Conservation (phyloP, 35 echinoderm and acorn worm species). For the Strongylocentrotus purpuratus region DNA sequence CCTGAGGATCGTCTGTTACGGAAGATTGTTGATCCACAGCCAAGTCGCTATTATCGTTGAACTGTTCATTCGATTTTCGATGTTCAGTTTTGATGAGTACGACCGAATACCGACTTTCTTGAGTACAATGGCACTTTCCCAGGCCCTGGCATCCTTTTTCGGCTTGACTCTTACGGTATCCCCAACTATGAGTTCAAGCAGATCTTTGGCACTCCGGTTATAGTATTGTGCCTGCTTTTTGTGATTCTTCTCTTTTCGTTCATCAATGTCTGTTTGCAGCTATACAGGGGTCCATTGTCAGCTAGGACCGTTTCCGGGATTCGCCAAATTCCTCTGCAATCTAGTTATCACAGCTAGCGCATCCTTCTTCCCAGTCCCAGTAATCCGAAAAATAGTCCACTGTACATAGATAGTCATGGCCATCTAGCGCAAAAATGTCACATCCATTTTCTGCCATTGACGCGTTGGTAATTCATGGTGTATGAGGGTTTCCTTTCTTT, state of each 20-base stretch:
- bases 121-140: conserved; percentile 50
- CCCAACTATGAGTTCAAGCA: too few relatives aligned
- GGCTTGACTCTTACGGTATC: too few relatives aligned
- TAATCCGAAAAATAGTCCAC: conserved; percentile 63
- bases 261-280: neutral
- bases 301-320: conserved; percentile 32
- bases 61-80: conserved; percentile 37
- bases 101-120: conserved; percentile 52
- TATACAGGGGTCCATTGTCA: conserved; percentile 39
- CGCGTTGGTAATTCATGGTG: conserved; percentile 35
- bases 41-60: conserved; percentile 27
- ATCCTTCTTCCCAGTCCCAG: conserved; percentile 53
- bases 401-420: conserved; percentile 41
- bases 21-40: too few relatives aligned
- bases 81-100: conserved; percentile 46
- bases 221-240: conserved; percentile 50
- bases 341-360: conserved; percentile 54
- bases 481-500: conserved; percentile 36
- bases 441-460: conserved; percentile 50
- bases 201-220: too few relatives aligned
- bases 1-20: neutral
- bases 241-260: conserved; percentile 37
- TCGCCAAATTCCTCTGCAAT: conserved; percentile 61
- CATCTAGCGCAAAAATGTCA: conserved; percentile 32
- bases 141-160: too few relatives aligned